Conservation (phyloP, 2,797 vertebrate species). For the Typhlichthys eigenmanni region DNA sequence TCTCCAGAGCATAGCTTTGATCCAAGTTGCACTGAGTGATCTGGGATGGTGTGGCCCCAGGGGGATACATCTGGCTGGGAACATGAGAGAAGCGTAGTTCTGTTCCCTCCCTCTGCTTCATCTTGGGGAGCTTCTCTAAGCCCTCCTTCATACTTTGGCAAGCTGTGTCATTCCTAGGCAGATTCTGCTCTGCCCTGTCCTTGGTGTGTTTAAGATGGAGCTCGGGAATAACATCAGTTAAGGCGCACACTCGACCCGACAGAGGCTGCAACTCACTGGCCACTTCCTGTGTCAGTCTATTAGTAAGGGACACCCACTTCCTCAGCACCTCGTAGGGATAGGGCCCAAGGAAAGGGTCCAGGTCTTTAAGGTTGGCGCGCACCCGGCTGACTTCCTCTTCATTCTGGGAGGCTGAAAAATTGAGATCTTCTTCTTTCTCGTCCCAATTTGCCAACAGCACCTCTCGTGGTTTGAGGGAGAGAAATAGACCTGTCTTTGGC, state of each 20-base stretch:
- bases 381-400: conserved; percentile 80
- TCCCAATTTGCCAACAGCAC: conserved; percentile 86
- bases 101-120: conserved; percentile 88
- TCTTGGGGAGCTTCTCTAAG: conserved; percentile 85
- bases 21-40: conserved; percentile 94
- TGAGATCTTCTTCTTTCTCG: conserved; percentile 79
- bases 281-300: conserved; percentile 79
- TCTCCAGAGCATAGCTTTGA: conserved; percentile 87
- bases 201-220: conserved; percentile 78
- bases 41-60: conserved; percentile 87
- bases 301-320: conserved; percentile 94
- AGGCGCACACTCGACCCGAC: conserved; percentile 85
- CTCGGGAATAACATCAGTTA: conserved; percentile 88
- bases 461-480: conserved; percentile 82
- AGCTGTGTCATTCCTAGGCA: conserved; percentile 80
- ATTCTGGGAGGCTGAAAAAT: conserved; percentile 75
- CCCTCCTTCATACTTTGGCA: conserved; percentile 94
- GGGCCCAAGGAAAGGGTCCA: conserved; percentile 88
- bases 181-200: conserved; percentile 80
- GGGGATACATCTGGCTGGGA: conserved; percentile 85
- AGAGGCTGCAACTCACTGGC: conserved; percentile 83
- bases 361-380: conserved; percentile 76
- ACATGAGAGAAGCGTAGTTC: conserved; percentile 89
- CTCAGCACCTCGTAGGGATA: conserved; percentile 90
- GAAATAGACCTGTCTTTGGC: conserved; percentile 88